These are phyloP conservation scores for Dinoponera quadriceps DNA, from an alignment of 1,140 invertebrate genomes.

Conservation along the genomic window DNA sequence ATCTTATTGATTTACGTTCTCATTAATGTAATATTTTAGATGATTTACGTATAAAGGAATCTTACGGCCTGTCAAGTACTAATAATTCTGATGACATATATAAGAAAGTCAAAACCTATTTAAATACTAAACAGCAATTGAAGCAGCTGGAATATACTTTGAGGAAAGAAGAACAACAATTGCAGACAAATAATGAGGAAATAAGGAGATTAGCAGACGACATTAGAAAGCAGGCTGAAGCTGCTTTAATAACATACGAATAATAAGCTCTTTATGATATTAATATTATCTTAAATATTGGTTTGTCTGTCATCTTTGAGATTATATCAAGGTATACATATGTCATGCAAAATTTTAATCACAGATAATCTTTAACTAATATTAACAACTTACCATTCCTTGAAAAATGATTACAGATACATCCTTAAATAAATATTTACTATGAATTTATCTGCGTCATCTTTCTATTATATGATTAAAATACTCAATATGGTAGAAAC, in stretches of 20 bases:
- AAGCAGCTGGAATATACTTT: constrained; percentile 74
- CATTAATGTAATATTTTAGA: constrained; percentile 53
- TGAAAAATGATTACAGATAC: background rate
- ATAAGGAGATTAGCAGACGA: constrained; percentile 79
- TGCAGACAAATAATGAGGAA: constrained; percentile 73
- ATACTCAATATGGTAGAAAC: too few relatives aligned
- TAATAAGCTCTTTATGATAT: background rate
- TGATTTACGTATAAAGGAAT: constrained; percentile 58
- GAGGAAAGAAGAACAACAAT: constrained; percentile 64
- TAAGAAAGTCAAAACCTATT: constrained; percentile 76
- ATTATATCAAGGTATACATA: constrained; percentile 3
- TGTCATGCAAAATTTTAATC: background rate
- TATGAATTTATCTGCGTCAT: constrained; percentile 13
- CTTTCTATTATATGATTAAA: constrained; percentile 7
- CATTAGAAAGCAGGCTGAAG: constrained; percentile 80
- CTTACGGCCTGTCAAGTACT: constrained; percentile 57
- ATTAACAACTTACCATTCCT: background rate
- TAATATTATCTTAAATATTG: background rate
- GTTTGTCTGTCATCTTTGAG: constrained; percentile 14
- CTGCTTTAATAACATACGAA: constrained; percentile 74
- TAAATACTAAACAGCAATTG: constrained; percentile 77
- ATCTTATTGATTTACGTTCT: background rate
- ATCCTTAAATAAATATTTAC: constrained; percentile 14
- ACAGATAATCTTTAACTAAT: background rate
- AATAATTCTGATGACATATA: constrained; percentile 76